Conservation (phyloP, 2,113 vertebrate species). For the Labeo catla region DNA sequence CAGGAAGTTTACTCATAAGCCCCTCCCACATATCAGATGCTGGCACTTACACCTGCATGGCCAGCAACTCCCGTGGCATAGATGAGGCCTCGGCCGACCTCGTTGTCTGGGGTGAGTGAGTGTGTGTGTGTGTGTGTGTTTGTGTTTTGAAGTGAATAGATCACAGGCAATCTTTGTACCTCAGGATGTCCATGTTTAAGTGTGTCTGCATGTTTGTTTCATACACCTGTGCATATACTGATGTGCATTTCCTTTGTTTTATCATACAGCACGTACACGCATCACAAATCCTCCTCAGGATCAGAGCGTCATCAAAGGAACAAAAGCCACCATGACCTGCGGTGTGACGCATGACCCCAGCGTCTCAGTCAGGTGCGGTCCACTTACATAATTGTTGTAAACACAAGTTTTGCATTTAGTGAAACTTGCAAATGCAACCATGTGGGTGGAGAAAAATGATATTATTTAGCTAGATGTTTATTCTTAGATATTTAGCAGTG, state of each 20-base stretch:
- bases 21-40: slow-evolving; percentile 88
- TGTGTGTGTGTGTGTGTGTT: slow-evolving; percentile 29
- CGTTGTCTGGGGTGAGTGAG: slow-evolving; percentile 90
- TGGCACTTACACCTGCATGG: slow-evolving; percentile 91
- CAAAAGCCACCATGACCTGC: slow-evolving; percentile 92
- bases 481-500: too few relatives aligned
- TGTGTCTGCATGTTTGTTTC: slow-evolving; percentile 66
- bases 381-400: background rate
- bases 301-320: slow-evolving; percentile 97
- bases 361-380: slow-evolving; percentile 84
- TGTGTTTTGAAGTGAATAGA: slow-evolving; percentile 33
- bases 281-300: slow-evolving; percentile 91
- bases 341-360: slow-evolving; percentile 92
- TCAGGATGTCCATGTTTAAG: background rate
- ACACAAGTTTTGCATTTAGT: background rate
- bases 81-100: slow-evolving; percentile 92
- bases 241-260: slow-evolving; percentile 2
- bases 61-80: slow-evolving; percentile 93
- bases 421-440: background rate
- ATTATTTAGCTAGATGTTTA: background rate
- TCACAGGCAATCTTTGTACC: background rate
- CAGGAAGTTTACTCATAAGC: slow-evolving; percentile 91
- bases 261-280: slow-evolving; percentile 85
- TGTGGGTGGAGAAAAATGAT: background rate
- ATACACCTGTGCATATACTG: slow-evolving; percentile 5